Evolutionary conservation across 2,888 invertebrate species (phyloP), one percentile per base, ranked within the genome.

Genomic region (Trachelus stipa): DNA sequence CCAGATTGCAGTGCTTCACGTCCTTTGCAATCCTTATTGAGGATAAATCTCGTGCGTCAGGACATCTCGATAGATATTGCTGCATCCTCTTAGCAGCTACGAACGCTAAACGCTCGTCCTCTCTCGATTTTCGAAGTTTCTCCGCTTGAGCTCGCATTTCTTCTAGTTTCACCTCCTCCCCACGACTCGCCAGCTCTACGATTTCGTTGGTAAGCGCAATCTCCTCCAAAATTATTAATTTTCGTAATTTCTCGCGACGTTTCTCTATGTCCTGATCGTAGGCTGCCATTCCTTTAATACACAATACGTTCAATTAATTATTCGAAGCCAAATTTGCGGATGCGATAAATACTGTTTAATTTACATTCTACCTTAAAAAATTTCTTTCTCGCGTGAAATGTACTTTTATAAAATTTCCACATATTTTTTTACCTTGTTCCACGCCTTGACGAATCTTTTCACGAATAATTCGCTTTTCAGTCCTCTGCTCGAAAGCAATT

Each of bases 71-170:
- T 84, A 90, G 87, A 80, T 91, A 92, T 85, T 92, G 93, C 84
- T 92, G 92, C 75, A 91, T 85, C 74, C 91, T 86, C 83, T 92
- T 93, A 34, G 91, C 85, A 69, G 89, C 84, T 0, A 92, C 92
- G 34, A 92, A 91, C 33, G 93, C 92, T 37, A 92, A 90, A 73
- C 94, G 93, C 80, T 93, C 93, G 71, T 92, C 92, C 90, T 93
- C 93, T 69, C 93, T 87, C 80, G 93, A 92, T 0, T 91, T 92
- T 73, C 92, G 89, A 2, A 94, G 87, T 74, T 91, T 90, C 33
- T 92, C 91, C 0, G 93, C 92, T 1, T 92, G 89, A 0, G 89
- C 89, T 80, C 92, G 91, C 90, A 93, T 93, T 80, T 94, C 93
- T 31, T 92, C 92, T 91, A 93, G 92, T 56, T 92, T 86, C 0